Evolutionary conservation across 2,888 invertebrate genomes (phyloP), one percentile per base, ranked within the genome.

Genomic region (Pandemis cinnamomeana): DNA sequence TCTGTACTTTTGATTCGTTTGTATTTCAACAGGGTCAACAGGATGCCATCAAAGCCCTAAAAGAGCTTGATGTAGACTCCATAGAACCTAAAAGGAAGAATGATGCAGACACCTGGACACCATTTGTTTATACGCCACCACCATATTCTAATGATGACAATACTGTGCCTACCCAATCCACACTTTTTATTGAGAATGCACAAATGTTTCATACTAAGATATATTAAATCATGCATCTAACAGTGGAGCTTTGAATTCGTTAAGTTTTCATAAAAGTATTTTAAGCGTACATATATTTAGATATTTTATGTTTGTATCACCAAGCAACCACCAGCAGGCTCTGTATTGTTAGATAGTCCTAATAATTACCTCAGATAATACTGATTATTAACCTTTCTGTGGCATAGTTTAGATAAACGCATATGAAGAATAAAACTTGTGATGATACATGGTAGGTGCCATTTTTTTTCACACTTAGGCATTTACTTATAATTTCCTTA

Each of bases 11-110:
- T 36, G 3, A 41, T 62, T 11, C 3, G 13, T 36, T 69, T 51
- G 8, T 72, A 44, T 67, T 68, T 73, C 11, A 10, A 36, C 67
- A 74, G 77, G 96, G 96, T 0, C 95, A 96, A 78, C 82, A 89
- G 64, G 94, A 95, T 76, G 96, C 96, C 1, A 90, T 93, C 58
- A 86, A 89, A 72, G 95, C 95, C 5, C 87, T 96, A 0, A 89
- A 90, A 77, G 78, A 81, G 1, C 82, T 94, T 0, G 84, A 91
- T 7, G 77, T 84, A 7, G 87, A 88, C 36, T 76, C 80, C 20
- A 75, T 78, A 3, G 86, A 89, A 75, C 81, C 86, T 36, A 78
- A 82, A 7, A 76, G 76, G n/a, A 75, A 79, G 5, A 78, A 80
- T 36, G 77, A 84, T 55, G 71, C 77, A 20, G 83, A 86, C 42